Evolutionary conservation across 2,113 vertebrate genomes (phyloP).

Genomic region (Hemiscyllium ocellatum): DNA sequence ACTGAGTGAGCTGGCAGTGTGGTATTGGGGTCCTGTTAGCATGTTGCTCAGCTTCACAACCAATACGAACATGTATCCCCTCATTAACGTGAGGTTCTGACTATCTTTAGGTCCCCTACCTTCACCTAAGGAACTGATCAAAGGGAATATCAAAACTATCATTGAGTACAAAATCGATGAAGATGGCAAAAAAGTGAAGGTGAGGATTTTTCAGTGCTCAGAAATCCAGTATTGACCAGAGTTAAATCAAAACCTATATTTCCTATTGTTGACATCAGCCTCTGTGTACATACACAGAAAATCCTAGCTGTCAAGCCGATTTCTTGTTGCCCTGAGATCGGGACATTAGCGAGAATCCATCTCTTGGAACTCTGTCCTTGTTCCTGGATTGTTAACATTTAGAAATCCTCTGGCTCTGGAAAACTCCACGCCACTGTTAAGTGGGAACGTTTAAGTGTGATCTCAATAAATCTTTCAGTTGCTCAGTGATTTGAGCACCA

Average conservation of each 20-base stretch:
- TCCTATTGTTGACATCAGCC: not conserved
- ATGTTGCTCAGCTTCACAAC: not conserved
- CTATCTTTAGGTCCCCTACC: conserved; percentile 66
- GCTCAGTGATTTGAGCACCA: not conserved
- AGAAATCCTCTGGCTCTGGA: not conserved
- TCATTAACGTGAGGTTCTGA: not conserved
- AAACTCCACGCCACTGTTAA: not conserved
- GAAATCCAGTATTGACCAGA: not conserved
- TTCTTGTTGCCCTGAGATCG: not conserved
- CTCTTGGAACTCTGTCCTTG: not conserved
- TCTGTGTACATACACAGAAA: not conserved
- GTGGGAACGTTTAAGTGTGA: not conserved
- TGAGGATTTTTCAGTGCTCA: conserved; percentile 45
- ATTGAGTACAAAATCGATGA: conserved; percentile 89
- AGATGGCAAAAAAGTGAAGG: conserved; percentile 83
- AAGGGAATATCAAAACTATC: conserved; percentile 86
- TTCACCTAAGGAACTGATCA: conserved; percentile 76
- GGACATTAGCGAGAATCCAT: not conserved
- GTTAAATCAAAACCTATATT: not conserved
- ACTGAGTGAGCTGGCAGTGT: not conserved
- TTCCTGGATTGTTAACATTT: not conserved
- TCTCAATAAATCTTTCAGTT: not conserved
- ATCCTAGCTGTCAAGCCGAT: too few species aligned
- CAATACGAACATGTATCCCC: not conserved
- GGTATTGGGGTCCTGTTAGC: not conserved